phyloP scores from a whole-genome alignment of 2,888 invertebrate species.

The Drosophila seclusa region DNA sequence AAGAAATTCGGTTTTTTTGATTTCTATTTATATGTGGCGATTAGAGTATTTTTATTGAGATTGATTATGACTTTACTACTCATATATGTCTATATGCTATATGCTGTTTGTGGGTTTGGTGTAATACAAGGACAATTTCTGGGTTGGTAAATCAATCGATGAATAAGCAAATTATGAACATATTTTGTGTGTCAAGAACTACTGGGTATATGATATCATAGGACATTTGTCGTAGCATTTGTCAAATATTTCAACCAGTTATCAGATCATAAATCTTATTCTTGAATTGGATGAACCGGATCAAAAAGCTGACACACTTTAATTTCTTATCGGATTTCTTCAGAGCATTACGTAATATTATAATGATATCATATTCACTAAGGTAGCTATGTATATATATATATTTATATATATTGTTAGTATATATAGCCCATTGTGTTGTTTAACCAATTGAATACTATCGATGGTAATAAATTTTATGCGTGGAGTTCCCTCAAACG shows the following conservation, averaged over 20 bases:
- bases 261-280: background rate
- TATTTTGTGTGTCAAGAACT: background rate
- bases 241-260: background rate
- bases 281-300: background rate
- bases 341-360: background rate
- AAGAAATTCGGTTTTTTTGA: background rate
- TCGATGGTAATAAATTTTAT: background rate
- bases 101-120: background rate
- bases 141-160: background rate
- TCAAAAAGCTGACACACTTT: background rate
- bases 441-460: background rate
- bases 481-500: constrained; percentile 30
- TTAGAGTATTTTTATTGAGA: too few relatives aligned
- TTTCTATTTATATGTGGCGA: background rate
- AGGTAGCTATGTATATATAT: background rate
- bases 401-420: background rate
- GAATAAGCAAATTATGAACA: background rate
- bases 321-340: background rate
- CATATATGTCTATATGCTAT: background rate
- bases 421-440: background rate
- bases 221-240: background rate
- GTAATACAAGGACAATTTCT: background rate
- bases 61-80: background rate
- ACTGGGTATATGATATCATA: background rate
- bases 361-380: background rate